A percentile compares a stretch with the other conserved stretches of the same genome.
phyloP scores from a whole-genome alignment of 1,140 invertebrate species.

The Coelopa frigida region DNA sequence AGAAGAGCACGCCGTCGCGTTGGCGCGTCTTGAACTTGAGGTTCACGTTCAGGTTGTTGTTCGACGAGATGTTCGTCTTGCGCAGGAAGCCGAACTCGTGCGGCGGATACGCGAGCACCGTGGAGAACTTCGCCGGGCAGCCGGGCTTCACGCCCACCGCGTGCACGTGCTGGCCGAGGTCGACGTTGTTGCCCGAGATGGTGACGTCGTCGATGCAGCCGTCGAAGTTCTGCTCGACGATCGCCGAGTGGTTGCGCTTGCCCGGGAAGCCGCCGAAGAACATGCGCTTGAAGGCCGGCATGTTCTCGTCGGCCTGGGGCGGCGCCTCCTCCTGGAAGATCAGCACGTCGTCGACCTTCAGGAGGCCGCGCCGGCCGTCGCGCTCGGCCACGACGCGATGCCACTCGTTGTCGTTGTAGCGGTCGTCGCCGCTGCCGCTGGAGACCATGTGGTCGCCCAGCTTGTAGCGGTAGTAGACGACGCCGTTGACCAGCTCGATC shows the following conservation, averaged over 20 bases:
- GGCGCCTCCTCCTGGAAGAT: conserved; percentile 42
- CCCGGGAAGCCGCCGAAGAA: conserved; percentile 84
- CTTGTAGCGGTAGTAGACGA: conserved; percentile 63
- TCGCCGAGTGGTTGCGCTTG: conserved; percentile 56
- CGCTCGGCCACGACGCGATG: conserved; percentile 68
- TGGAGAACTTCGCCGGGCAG: conserved; percentile 63
- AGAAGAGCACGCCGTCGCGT: conserved; percentile 71
- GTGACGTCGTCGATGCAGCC: conserved; percentile 85
- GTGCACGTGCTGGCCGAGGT: conserved; percentile 70
- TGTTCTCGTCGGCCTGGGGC: conserved; percentile 34
- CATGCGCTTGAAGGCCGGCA: conserved; percentile 60
- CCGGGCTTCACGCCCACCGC: conserved; percentile 75
- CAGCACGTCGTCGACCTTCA: conserved; percentile 61
- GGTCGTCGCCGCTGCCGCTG: conserved; percentile 49
- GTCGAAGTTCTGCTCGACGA: conserved; percentile 74
- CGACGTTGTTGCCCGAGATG: conserved; percentile 65
- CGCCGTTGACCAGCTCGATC: conserved; percentile 73
- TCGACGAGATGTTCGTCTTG: conserved; percentile 51
- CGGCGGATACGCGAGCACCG: conserved; percentile 42
- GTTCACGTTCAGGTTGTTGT: conserved; percentile 64
- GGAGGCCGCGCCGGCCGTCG: conserved; percentile 54
- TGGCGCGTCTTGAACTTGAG: conserved; percentile 83
- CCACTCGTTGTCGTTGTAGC: conserved; percentile 79
- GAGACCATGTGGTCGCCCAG: conserved; percentile 55
- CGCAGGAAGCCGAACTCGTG: conserved; percentile 58